Evolutionary conservation across 1,140 invertebrate genomes (phyloP).

Genomic region (Pemphigus obesinymphae): DNA sequence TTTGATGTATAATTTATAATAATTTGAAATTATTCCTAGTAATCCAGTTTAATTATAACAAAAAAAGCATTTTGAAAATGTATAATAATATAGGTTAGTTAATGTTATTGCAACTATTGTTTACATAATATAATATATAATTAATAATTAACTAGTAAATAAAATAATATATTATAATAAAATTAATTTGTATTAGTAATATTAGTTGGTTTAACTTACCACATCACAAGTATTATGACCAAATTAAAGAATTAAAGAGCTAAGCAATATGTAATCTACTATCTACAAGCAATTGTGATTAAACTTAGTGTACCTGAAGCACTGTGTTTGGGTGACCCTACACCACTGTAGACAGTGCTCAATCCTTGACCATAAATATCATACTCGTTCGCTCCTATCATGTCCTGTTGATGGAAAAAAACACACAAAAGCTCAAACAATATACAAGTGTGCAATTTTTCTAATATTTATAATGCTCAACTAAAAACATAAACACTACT

Average conservation of each 20-base stretch:
- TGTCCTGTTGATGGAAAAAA: slow-evolving; percentile 35
- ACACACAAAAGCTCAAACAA: slow-evolving; percentile 30
- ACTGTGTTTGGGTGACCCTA: slow-evolving; percentile 37
- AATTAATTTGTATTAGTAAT: neutral
- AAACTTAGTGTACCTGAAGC: slow-evolving; percentile 32
- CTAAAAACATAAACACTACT: slow-evolving; percentile 4
- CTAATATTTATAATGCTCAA: neutral
- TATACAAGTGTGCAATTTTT: slow-evolving; percentile 10
- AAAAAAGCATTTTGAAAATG: no score
- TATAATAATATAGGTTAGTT: no score
- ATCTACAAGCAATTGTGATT: slow-evolving; percentile 14
- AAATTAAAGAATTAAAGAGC: neutral
- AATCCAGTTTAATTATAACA: no score
- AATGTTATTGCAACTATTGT: neutral
- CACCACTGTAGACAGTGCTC: slow-evolving; percentile 37
- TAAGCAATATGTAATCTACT: slow-evolving; percentile 16
- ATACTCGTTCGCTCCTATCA: slow-evolving; percentile 42
- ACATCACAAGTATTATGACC: neutral
- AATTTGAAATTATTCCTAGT: no score
- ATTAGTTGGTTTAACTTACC: slow-evolving; percentile 9
- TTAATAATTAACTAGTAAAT: no score
- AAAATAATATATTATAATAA: no score
- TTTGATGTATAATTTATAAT: no score
- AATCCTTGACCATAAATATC: slow-evolving; percentile 42
- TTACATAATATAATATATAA: neutral